A percentile compares a stretch with the other conserved stretches of the same genome.
Evolutionary conservation across 2,113 vertebrate species (phyloP).

Genomic region (Podarcis raffonei): DNA sequence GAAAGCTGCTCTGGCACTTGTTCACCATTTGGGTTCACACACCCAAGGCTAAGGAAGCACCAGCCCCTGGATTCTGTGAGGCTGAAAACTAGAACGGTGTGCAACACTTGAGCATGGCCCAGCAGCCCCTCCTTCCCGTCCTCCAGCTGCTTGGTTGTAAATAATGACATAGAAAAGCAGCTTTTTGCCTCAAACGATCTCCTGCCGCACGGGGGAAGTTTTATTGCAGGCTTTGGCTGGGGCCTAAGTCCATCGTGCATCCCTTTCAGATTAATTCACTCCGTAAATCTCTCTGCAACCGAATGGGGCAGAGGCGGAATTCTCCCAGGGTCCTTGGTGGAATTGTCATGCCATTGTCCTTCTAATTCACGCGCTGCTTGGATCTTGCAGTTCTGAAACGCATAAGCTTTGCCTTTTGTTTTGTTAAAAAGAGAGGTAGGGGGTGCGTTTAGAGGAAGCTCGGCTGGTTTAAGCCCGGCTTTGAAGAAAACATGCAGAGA

Average conservation of each 20-base stretch:
- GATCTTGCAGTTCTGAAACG: constrained; percentile 23
- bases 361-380: constrained; percentile 10
- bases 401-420: neutral
- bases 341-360: constrained; percentile 39
- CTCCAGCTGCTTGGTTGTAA: constrained; percentile 60
- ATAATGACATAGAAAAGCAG: constrained; percentile 43
- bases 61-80: neutral
- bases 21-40: neutral
- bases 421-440: neutral
- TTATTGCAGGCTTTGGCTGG: constrained; percentile 38
- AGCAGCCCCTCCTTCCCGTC: constrained; percentile 33
- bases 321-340: constrained; percentile 50
- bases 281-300: constrained; percentile 48
- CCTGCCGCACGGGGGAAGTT: constrained; percentile 44
- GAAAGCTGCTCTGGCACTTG: neutral
- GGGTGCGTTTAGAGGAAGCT: neutral
- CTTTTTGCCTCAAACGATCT: neutral
- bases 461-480: neutral
- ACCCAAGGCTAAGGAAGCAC: neutral
- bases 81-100: neutral
- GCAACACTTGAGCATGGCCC: constrained; percentile 8
- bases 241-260: constrained; percentile 43
- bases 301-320: constrained; percentile 28
- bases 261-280: constrained; percentile 55
- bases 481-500: no score